Evolutionary conservation across 1,140 invertebrate genomes (phyloP), one percentile per base, ranked within the genome.

Genomic region (Drosophila mojavensis): DNA sequence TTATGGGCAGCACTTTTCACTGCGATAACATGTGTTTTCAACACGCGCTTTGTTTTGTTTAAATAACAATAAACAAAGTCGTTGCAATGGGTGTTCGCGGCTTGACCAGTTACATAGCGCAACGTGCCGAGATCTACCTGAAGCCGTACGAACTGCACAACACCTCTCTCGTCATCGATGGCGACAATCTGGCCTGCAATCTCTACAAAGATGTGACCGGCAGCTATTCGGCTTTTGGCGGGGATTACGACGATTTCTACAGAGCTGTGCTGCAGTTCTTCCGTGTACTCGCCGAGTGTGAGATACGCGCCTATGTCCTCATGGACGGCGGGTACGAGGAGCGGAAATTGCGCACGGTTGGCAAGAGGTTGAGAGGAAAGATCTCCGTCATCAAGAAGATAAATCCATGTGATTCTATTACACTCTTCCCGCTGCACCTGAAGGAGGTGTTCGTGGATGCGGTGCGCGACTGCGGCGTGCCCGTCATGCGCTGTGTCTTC

Each of bases 191-290:
- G 45, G 94, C 95, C 33, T 95, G 95, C 61, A 95, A 96, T 81
- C 82, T 98, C 1, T 98, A 97, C 79, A 94, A 93, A 71, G 93
- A 93, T 60, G 91, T 93, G n/a, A 92, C 94, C 3, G 94, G 94
- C 61, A 93, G 93, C 56, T 95, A 95, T 78, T 95, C 94, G 50
- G 94, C 95, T 1, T 98, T 97, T 92, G 97, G 97, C 15, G 97
- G 97, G 0, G 97, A 98, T 92, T 98, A 98, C 85, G 96, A 98
- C 79, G 94, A 94, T 78, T 97, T 95, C 92, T 94, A 94, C 3
- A 81, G 93, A 15, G 92, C 92, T 24, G 93, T 96, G 6, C 91
- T 92, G 47, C 93, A 94, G 13, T 98, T 97, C 82, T 97, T 98
- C 79, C 93, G 95, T 9, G 92, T 95, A 10, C 92, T 98, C 4